Evolutionary conservation across 30 jellyfish, hydroid and myxozoan genomes (phyloP), one percentile per base, ranked within the genome.

Genomic region (Clytia hemisphaerica): DNA sequence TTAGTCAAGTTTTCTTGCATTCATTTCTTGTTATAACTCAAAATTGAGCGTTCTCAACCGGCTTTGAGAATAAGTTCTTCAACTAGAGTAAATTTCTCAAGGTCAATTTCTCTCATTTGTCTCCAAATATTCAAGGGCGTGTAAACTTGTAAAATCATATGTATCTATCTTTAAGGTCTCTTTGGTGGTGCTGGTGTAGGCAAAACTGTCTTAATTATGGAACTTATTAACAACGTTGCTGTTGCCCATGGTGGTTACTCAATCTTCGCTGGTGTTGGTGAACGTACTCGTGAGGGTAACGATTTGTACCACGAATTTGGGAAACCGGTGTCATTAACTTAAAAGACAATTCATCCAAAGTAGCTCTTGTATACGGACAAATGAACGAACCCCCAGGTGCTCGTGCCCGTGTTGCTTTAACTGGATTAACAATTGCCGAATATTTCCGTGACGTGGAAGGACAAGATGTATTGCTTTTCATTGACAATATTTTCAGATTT

Each of bases 161-260:
- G n/a, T n/a, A n/a, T n/a, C n/a, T n/a, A n/a, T n/a, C n/a, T n/a
- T n/a, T n/a, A n/a, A n/a, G n/a, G n/a, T n/a, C 30, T 70, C 1
- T 70, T 70, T 49, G 82, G 82, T 70, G 82, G 82, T n/a, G 82
- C 82, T 1, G 82, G 82, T 3, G 82, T 70, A 2, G 82, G 82
- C 2, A 70, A 70, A 70, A 70, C 82, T 12, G 82, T 70, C 6
- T 1, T 9, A 2, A 34, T 70, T 25, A 26, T 19, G 77, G 82
- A 70, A 70, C 29, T 70, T 2, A 70, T 70, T 46, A 46, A 46
- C 6, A 70, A 70, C 33, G 30, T 70, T 1, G 82, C 82, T 2
- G 50, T 1, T 12, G 35, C 4, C 4, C 79, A 70, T 49, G 62
- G 62, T 2, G 82, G 82, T 2, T 28, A 19, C 50, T 70, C 82